Conservation (phyloP, 2,113 vertebrate species). For the Tenrec ecaudatus region DNA sequence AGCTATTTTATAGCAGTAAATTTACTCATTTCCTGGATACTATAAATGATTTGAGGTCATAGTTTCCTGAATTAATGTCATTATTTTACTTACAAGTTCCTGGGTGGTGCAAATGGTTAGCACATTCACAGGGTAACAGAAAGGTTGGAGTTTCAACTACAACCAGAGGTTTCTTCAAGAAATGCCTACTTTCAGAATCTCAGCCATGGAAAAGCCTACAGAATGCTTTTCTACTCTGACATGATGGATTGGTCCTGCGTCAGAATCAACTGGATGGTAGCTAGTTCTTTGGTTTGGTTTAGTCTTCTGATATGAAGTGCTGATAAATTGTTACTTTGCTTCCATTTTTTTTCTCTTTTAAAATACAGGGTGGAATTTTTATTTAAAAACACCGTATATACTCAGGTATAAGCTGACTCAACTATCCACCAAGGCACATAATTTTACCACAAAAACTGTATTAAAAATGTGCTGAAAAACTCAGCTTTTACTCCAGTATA, state of each 20-base stretch:
- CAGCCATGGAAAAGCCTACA: background rate
- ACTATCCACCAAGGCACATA: no score
- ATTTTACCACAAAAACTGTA: no score
- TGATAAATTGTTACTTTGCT: no score
- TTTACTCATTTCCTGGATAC: background rate
- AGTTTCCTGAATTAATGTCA: background rate
- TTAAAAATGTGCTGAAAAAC: no score
- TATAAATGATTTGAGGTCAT: conserved; percentile 12
- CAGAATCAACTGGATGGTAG: background rate
- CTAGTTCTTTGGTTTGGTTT: background rate
- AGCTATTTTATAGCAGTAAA: background rate
- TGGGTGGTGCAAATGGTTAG: background rate
- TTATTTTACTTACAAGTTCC: background rate
- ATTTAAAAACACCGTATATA: no score
- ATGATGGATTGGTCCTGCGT: background rate
- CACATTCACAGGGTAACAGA: background rate
- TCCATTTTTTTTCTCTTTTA: no score
- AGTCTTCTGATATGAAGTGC: background rate
- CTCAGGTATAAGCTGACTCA: no score
- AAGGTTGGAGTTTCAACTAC: background rate
- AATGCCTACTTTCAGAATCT: background rate
- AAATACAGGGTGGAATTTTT: no score
- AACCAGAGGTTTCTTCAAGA: background rate
- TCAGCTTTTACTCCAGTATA: no score
- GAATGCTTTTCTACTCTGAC: background rate